Conservation (phyloP, 1,140 invertebrate genomes). For the Solenopsis invicta region DNA sequence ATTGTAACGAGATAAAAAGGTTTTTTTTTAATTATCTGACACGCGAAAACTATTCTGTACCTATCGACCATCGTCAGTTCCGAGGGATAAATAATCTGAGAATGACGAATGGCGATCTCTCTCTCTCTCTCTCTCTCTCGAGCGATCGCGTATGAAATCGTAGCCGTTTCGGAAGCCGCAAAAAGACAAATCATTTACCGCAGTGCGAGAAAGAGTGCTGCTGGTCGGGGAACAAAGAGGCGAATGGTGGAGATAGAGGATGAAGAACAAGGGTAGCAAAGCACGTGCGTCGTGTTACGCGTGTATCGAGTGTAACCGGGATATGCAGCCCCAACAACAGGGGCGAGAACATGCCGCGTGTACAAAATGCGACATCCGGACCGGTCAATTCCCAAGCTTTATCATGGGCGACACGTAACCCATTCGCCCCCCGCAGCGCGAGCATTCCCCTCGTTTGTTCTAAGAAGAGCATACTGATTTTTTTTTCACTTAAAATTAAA, state of each 20-base stretch:
- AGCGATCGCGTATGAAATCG: conserved; percentile 44
- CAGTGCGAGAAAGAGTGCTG: conserved; percentile 16
- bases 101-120: conserved; percentile 50
- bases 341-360: conserved; percentile 72
- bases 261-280: conserved; percentile 40
- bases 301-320: conserved; percentile 73
- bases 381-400: conserved; percentile 75
- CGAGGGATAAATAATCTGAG: neutral
- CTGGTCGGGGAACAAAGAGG: neutral
- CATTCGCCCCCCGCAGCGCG: neutral
- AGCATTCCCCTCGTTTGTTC: conserved; percentile 8
- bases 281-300: conserved; percentile 69
- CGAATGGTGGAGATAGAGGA: neutral
- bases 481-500: neutral
- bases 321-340: conserved; percentile 73
- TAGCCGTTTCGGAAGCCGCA: conserved; percentile 77
- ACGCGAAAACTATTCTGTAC: neutral
- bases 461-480: conserved; percentile 11
- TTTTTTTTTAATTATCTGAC: neutral
- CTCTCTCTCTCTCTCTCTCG: too few species aligned
- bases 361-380: conserved; percentile 78
- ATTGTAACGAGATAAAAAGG: neutral
- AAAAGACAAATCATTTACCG: conserved; percentile 80
- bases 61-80: neutral
- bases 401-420: conserved; percentile 47